These are phyloP conservation scores for Hylyphantes graminicola DNA, from an alignment of 1,140 invertebrate genomes.

Conservation along the genomic window DNA sequence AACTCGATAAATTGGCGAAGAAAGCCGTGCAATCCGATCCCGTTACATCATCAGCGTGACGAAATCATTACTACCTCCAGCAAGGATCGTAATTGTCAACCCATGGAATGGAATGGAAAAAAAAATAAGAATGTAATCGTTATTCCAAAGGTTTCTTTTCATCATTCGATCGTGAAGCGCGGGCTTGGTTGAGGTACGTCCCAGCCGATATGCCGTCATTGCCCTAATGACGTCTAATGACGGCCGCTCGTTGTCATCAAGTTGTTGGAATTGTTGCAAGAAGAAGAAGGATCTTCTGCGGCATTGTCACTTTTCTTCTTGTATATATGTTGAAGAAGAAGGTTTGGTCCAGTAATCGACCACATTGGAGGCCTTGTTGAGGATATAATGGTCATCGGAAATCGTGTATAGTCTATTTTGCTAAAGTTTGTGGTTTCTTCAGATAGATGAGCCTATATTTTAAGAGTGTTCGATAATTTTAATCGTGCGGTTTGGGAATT, in stretches of 20 bases:
- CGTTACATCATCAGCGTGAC: conserved; percentile 56
- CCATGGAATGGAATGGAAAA: conserved; percentile 6
- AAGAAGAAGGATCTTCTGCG: not conserved
- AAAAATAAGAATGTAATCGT: conserved; percentile 22
- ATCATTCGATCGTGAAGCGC: conserved; percentile 50
- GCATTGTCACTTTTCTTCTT: conserved; percentile 35
- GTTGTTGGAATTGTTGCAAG: conserved; percentile 3
- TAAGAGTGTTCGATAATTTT: too few species aligned
- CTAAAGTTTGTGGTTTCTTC: too few species aligned
- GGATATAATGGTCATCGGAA: conserved; percentile 10
- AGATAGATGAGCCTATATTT: too few species aligned
- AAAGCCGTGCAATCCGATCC: conserved; percentile 28
- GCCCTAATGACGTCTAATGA: conserved; percentile 57
- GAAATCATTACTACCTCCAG: conserved; percentile 51
- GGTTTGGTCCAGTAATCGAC: conserved; percentile 28
- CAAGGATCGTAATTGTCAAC: conserved; percentile 15
- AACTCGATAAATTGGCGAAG: conserved; percentile 33
- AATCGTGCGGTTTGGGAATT: too few species aligned
- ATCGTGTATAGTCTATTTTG: conserved; percentile 33
- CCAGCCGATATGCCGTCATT: conserved; percentile 52
- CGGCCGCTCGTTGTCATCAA: conserved; percentile 50
- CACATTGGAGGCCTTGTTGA: conserved; percentile 26
- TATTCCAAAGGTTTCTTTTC: conserved; percentile 14
- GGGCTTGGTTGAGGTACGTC: conserved; percentile 47
- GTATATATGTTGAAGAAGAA: conserved; percentile 29